These are phyloP conservation scores for Phycodurus eques DNA, from an alignment of 2,113 vertebrate genomes.

Conservation along the genomic window DNA sequence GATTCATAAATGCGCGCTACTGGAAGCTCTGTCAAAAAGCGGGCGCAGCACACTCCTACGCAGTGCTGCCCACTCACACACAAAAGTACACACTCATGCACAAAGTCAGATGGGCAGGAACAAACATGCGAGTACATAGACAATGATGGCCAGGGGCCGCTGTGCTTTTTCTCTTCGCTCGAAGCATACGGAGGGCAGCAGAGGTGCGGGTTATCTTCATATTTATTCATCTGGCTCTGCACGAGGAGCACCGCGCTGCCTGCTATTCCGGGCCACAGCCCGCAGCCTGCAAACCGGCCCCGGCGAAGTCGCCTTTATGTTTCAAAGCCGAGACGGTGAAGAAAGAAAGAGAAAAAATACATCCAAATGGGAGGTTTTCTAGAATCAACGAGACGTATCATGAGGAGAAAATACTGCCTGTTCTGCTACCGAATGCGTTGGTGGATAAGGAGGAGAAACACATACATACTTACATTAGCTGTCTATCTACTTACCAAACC, in stretches of 20 bases:
- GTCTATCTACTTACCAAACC: too few species aligned
- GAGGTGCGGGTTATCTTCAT: slow-evolving; percentile 71
- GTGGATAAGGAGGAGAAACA: not conserved
- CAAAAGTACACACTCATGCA: slow-evolving; percentile 40
- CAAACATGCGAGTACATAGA: slow-evolving; percentile 24
- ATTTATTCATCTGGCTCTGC: slow-evolving; percentile 73
- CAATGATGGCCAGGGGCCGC: slow-evolving; percentile 49
- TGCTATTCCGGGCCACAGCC: slow-evolving; percentile 59
- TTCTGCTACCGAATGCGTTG: not conserved
- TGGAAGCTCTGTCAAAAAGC: slow-evolving; percentile 72
- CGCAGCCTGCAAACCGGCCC: slow-evolving; percentile 10
- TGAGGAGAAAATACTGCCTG: not conserved
- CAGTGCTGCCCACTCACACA: slow-evolving; percentile 55
- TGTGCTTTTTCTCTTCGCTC: slow-evolving; percentile 38
- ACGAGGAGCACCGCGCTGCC: slow-evolving; percentile 53
- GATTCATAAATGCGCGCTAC: slow-evolving; percentile 64
- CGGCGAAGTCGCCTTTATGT: slow-evolving; percentile 34
- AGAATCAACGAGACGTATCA: not conserved
- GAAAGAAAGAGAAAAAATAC: not conserved
- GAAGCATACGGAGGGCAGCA: slow-evolving; percentile 63
- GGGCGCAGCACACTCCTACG: slow-evolving; percentile 64
- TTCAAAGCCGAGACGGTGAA: not conserved
- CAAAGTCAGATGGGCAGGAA: slow-evolving; percentile 49
- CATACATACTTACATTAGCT: too few species aligned
- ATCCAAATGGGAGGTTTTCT: not conserved